Conservation (phyloP, 2,113 vertebrate genomes). For the Etheostoma cragini region DNA sequence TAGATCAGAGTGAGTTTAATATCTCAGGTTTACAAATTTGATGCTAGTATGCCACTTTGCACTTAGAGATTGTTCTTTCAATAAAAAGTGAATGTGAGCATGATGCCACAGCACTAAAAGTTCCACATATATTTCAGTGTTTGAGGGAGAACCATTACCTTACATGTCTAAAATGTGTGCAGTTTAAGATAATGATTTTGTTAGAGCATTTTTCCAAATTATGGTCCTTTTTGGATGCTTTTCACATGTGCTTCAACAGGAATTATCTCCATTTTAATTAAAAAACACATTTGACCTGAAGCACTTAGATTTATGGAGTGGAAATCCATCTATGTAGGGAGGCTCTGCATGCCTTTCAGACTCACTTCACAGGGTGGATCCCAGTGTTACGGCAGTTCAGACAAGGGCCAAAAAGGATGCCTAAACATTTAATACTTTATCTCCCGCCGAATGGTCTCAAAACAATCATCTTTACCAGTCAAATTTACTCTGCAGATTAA, state of each 20-base stretch:
- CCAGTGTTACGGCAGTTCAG: constrained; percentile 70
- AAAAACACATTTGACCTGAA: constrained; percentile 64
- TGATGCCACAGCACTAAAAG: neutral
- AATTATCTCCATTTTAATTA: constrained; percentile 66
- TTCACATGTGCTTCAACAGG: constrained; percentile 19
- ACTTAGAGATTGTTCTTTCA: neutral
- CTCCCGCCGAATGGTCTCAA: constrained; percentile 39
- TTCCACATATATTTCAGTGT: neutral
- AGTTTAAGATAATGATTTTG: constrained; percentile 33
- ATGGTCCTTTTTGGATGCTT: constrained; percentile 14
- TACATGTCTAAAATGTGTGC: neutral
- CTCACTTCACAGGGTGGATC: constrained; percentile 78
- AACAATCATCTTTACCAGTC: neutral
- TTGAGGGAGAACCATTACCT: neutral
- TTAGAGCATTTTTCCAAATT: neutral
- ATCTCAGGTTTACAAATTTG: neutral
- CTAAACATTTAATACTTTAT: constrained; percentile 53
- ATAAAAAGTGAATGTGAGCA: neutral
- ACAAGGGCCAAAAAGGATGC: constrained; percentile 66
- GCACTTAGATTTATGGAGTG: constrained; percentile 72
- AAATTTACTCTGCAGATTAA: constrained; percentile 33
- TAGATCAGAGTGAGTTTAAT: neutral
- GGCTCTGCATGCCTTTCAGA: constrained; percentile 73
- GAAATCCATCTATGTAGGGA: constrained; percentile 71
- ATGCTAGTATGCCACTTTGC: neutral